phyloP scores from a whole-genome alignment of 2,888 invertebrate genomes.

The Byasa hedistus region DNA sequence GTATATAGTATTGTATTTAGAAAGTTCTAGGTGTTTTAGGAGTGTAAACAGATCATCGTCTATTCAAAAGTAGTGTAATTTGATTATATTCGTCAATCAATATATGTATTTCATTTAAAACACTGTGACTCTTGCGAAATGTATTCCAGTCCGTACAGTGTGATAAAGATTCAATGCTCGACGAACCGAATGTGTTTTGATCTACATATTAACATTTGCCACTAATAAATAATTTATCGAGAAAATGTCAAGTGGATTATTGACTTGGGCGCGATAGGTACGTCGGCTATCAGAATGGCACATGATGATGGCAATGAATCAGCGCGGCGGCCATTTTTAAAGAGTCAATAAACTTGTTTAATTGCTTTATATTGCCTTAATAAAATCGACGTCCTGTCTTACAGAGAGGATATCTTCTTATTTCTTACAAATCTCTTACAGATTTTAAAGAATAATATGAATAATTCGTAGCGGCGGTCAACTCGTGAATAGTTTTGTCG shows the following conservation, averaged over 20 bases:
- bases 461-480: no score
- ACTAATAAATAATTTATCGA: conserved; percentile 47
- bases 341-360: conserved; percentile 29
- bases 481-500: no score
- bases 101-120: background rate
- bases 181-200: conserved; percentile 31
- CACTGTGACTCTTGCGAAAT: background rate
- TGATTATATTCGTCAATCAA: background rate
- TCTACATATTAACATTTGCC: conserved; percentile 47
- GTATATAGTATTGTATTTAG: no score
- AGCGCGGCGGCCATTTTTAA: conserved; percentile 23
- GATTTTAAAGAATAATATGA: no score
- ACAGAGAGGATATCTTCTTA: background rate
- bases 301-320: conserved; percentile 18
- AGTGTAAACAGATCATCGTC: no score
- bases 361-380: conserved; percentile 21
- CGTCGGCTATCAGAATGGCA: conserved; percentile 31
- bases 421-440: background rate
- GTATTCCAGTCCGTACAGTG: background rate
- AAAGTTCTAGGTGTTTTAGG: no score
- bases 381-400: conserved; percentile 5
- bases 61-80: no score
- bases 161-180: background rate
- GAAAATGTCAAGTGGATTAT: conserved; percentile 39
- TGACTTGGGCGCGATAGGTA: conserved; percentile 36